Base-by-base conservation (phyloP, 1,140 invertebrate species). In the Pseudomyrmex flavicornis region DNA sequence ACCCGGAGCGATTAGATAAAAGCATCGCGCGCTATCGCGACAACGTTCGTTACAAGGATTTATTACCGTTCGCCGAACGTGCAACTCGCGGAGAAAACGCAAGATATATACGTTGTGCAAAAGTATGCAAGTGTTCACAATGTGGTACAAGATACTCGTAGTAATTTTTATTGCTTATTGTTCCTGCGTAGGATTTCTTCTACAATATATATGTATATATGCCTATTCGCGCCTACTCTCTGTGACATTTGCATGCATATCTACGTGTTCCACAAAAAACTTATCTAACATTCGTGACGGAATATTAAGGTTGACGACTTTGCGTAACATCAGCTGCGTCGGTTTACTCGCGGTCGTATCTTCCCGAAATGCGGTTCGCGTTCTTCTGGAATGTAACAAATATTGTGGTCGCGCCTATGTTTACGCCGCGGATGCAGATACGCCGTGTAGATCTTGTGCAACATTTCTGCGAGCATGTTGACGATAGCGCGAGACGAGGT, bases 1-100 rank as follows among this genome's bases (percentile, higher is more conserved):
- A 70, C 70, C 15, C 1, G 52, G 35, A 35, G 2, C 52, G 84
- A 76, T 76, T 83, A 83, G 77, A 87, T 85, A 75, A 76, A 72
- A 35, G 35, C 35, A 7, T 35, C 5, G 20, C n/a, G 35, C 17
- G 52, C 4, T 65, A 20, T 48, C 76, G 20, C 44, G 22, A 20
- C 66, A 58, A 80, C n/a, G 15, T 62, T 59, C 58, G n/a, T 82
- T 69, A 35, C 35, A 20, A 72, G 52, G 12, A 56, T 61, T 56
- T 82, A 68, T 62, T 59, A 22, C 15, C 20, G n/a, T 12, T 15
- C 17, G 10, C 17, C 4, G 56, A 72, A 56, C 46, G 63, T 20
- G 61, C 48, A 20, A 54, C n/a, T 12, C 8, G 5, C 52, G 22
- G 20, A 35, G 20, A 65, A 58, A 54, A 50, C 7, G 61, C 35